Conservation (phyloP, 1,140 invertebrate species). For the Sesamia nonagrioides region DNA sequence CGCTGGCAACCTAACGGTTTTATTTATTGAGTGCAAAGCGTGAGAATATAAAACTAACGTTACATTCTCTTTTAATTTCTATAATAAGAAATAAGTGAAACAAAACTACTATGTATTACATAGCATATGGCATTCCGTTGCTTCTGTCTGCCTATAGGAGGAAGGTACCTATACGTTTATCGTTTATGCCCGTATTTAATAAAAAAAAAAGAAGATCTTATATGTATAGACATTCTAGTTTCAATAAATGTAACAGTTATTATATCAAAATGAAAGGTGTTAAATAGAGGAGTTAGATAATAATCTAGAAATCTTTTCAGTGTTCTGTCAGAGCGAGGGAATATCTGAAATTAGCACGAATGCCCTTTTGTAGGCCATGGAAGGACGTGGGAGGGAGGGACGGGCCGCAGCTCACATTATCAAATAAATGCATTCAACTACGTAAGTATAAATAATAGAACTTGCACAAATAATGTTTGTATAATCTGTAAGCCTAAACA, state of each 20-base stretch:
- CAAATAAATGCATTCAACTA: constrained; percentile 36
- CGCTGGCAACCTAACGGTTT: not conserved
- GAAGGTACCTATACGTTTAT: no score
- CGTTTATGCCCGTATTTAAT: no score
- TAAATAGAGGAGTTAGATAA: not conserved
- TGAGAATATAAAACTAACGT: not conserved
- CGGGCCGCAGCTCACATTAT: constrained; percentile 23
- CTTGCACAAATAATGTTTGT: constrained; percentile 32
- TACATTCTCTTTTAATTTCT: not conserved
- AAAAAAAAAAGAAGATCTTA: no score
- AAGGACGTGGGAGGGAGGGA: constrained; percentile 8
- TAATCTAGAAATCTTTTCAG: constrained; percentile 23
- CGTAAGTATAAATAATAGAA: constrained; percentile 16
- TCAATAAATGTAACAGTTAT: no score
- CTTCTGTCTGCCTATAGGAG: no score
- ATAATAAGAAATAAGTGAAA: not conserved
- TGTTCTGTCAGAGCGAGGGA: not conserved
- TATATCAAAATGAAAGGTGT: no score
- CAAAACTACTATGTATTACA: no score
- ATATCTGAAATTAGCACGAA: constrained; percentile 38
- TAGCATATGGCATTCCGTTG: no score
- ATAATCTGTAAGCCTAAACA: constrained; percentile 17
- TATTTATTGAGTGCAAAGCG: not conserved
- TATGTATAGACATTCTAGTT: no score
- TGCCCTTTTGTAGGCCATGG: constrained; percentile 21